phyloP scores from a whole-genome alignment of 2,888 invertebrate genomes.

The Hypolimnas misippus region DNA sequence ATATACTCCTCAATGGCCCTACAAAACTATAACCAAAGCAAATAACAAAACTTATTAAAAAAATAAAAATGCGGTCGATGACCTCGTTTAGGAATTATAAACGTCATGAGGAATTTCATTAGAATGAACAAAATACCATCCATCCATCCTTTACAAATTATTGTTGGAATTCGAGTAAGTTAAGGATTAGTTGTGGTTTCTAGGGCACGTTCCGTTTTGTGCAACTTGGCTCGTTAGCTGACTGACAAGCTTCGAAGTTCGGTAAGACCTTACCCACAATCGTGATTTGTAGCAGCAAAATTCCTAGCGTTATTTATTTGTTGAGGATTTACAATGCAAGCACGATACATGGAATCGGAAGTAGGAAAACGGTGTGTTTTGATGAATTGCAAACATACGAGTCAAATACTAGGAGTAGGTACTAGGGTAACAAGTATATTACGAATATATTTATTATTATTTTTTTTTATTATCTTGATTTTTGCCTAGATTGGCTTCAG shows the following conservation, averaged over 20 bases:
- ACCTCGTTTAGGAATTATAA: constrained; percentile 16
- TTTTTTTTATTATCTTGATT: too few species aligned
- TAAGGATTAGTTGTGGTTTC: constrained; percentile 48
- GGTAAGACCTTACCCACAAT: constrained; percentile 23
- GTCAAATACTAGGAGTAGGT: too few species aligned
- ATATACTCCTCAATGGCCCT: too few species aligned
- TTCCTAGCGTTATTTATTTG: not conserved
- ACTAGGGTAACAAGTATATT: too few species aligned
- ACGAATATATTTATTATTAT: too few species aligned
- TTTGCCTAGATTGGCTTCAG: too few species aligned
- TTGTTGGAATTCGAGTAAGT: constrained; percentile 46
- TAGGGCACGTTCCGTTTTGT: constrained; percentile 47
- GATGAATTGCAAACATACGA: too few species aligned
- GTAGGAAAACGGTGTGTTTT: not conserved
- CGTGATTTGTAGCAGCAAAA: constrained; percentile 18
- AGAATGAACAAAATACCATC: constrained; percentile 21
- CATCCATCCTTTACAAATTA: constrained; percentile 38
- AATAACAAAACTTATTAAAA: not conserved
- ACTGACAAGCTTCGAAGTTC: constrained; percentile 41
- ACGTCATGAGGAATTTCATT: constrained; percentile 30
- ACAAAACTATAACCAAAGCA: not conserved
- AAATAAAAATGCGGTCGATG: constrained; percentile 6
- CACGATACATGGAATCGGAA: not conserved
- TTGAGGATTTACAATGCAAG: not conserved
- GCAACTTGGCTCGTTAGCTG: constrained; percentile 47